These are phyloP conservation scores for Acanthiza pusilla DNA, from an alignment of 2,797 vertebrate species.

Conservation along the genomic window DNA sequence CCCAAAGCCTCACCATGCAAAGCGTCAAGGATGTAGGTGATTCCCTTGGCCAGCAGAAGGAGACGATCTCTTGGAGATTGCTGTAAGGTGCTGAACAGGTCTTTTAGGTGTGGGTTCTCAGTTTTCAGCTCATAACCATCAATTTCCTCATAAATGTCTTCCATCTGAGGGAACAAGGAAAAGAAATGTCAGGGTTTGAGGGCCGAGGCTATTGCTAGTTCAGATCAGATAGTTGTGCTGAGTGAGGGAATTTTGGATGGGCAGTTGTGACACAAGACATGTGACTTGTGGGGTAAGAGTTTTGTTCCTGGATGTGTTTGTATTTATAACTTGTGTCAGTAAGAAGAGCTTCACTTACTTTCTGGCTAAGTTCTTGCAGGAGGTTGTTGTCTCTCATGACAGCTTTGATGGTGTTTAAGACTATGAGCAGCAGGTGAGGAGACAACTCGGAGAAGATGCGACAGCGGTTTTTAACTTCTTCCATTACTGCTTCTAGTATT, in stretches of 20 bases:
- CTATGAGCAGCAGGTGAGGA: rapidly evolving
- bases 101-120: constrained; percentile 22
- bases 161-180: constrained; percentile 39
- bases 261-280: neutral
- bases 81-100: neutral
- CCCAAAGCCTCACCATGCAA: constrained; percentile 50
- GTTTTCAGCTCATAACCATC: neutral
- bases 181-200: neutral
- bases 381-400: constrained; percentile 1
- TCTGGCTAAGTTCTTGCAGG: neutral
- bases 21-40: constrained; percentile 52
- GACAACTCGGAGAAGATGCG: neutral
- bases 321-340: neutral
- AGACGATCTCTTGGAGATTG: neutral
- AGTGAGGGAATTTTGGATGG: neutral
- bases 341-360: constrained; percentile 1
- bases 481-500: neutral
- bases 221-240: neutral
- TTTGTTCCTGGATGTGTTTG: no score
- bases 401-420: constrained; percentile 7
- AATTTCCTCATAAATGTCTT: neutral
- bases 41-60: neutral
- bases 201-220: neutral
- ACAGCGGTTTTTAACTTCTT: neutral
- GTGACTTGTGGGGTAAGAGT: no score